Evolutionary conservation across 2,113 vertebrate species (phyloP).

Genomic region (Choloepus hoffmanni): DNA sequence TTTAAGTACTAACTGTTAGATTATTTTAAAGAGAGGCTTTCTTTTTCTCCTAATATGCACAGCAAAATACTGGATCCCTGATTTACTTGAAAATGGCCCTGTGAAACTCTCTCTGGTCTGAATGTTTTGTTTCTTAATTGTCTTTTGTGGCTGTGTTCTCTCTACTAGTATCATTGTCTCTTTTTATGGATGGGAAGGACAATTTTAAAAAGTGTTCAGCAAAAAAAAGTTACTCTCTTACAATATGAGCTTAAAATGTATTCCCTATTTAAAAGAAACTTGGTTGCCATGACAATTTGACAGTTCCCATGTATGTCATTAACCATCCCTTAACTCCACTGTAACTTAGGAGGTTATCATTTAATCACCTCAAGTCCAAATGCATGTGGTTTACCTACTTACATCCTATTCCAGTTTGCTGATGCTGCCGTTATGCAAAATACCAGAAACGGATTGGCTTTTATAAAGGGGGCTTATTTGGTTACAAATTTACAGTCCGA

Average conservation of each 20-base stretch:
- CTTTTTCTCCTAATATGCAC: background rate
- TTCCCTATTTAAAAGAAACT: conserved; percentile 9
- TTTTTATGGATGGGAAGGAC: background rate
- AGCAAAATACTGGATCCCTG: background rate
- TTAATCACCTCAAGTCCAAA: background rate
- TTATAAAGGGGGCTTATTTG: no score
- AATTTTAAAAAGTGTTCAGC: conserved; percentile 1
- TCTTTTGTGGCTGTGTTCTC: background rate
- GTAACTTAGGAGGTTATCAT: background rate
- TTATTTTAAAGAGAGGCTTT: background rate
- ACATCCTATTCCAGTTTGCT: no score
- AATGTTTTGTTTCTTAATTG: background rate
- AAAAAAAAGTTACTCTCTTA: background rate
- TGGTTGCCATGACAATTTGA: background rate
- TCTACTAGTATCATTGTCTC: background rate
- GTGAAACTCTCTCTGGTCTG: background rate
- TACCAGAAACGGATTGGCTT: no score
- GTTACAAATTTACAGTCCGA: no score
- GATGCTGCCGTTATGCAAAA: no score
- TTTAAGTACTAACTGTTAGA: background rate
- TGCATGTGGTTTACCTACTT: background rate
- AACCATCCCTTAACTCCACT: background rate
- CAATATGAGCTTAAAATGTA: background rate
- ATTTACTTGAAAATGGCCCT: background rate
- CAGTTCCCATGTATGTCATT: background rate